phyloP scores from a whole-genome alignment of 2,888 invertebrate genomes.

The Macrostomum cliftonense region DNA sequence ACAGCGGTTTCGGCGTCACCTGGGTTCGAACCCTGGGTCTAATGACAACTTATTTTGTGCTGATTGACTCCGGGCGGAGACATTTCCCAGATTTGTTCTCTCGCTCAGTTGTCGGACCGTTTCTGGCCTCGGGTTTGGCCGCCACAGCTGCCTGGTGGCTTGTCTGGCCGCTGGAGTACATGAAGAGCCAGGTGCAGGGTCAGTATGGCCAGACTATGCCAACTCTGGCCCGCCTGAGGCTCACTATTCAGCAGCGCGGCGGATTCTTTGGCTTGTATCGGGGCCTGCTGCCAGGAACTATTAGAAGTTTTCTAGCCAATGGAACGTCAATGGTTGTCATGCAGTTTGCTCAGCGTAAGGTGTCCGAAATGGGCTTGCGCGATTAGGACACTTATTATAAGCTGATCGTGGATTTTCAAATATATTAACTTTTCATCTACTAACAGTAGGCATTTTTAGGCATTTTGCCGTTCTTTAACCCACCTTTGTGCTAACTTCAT shows the following conservation, averaged over 20 bases:
- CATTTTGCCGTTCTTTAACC: too few relatives aligned
- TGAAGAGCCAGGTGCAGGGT: slow-evolving; percentile 33
- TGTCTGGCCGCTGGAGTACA: slow-evolving; percentile 33
- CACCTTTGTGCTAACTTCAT: too few relatives aligned
- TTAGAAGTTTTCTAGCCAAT: slow-evolving; percentile 30
- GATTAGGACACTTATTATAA: neutral
- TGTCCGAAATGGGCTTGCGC: slow-evolving; percentile 26
- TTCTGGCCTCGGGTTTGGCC: slow-evolving; percentile 26
- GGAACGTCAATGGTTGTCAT: slow-evolving; percentile 33
- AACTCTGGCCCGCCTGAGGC: slow-evolving; percentile 4
- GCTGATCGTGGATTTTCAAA: too few relatives aligned
- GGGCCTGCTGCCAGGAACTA: slow-evolving; percentile 28
- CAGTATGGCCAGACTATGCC: slow-evolving; percentile 18
- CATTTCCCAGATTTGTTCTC: slow-evolving; percentile 29
- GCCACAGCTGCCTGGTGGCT: slow-evolving; percentile 33
- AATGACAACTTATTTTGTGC: slow-evolving; percentile 29
- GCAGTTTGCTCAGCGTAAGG: slow-evolving; percentile 27
- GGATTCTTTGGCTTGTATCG: slow-evolving; percentile 29
- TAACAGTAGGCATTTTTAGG: too few relatives aligned
- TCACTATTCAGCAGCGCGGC: slow-evolving; percentile 18
- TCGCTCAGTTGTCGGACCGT: slow-evolving; percentile 26
- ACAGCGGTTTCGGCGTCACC: slow-evolving; percentile 31
- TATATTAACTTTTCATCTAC: too few relatives aligned
- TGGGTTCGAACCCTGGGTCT: slow-evolving; percentile 27
- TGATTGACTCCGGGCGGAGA: slow-evolving; percentile 27